Base-by-base conservation (phyloP, 2,797 vertebrate species). In the Hafferia zeledoni region DNA sequence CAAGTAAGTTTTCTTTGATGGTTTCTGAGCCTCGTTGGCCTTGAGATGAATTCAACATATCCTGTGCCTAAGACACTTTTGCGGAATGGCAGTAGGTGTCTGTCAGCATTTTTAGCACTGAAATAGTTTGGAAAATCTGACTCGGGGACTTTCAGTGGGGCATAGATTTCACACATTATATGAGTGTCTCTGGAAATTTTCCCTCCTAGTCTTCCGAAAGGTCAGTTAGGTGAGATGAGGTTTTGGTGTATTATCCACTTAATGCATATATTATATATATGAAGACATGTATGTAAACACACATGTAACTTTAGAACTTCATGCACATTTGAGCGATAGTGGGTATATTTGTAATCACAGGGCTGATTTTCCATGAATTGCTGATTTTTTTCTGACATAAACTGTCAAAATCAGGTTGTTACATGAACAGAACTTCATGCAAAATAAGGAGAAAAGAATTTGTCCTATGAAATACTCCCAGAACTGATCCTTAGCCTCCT, bases 41-140 rank as follows among this genome's bases (percentile, higher is more conserved):
- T 60, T 72, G 53, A 75, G 31, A 50, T 33, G 5, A 59, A 81
- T 46, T 83, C n/a, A 41, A 1, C 2, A 0, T 22, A 27, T 11
- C 6, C 31, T 60, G 22, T 71, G 75, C 33, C 39, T 55, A 20
- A 20, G 39, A 11, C 53, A 18, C 4, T 43, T 67, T 55, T 52
- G 50, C 0, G 0, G 52, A 69, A 35, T 80, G 6, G 1, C 53
- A 44, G 28, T 68, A 68, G 16, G 41, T 82, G 27, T 74, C 17
- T 44, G 10, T 81, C 15, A 24, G 61, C 84, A 88, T 78, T 44
- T 90, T 86, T 56, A 91, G 68, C 9, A 44, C 61, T 37, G 49
- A 94, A 94, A 56, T 67, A 47, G n/a, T 87, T 84, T 25, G 80
- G 91, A 95, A 94, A 95, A 84, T 91, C 20, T 79, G 91, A 94